A percentile compares a stretch with the other conserved stretches of the same genome.
Evolutionary conservation across 2,113 vertebrate genomes (phyloP).

Genomic region (Lynx canadensis): DNA sequence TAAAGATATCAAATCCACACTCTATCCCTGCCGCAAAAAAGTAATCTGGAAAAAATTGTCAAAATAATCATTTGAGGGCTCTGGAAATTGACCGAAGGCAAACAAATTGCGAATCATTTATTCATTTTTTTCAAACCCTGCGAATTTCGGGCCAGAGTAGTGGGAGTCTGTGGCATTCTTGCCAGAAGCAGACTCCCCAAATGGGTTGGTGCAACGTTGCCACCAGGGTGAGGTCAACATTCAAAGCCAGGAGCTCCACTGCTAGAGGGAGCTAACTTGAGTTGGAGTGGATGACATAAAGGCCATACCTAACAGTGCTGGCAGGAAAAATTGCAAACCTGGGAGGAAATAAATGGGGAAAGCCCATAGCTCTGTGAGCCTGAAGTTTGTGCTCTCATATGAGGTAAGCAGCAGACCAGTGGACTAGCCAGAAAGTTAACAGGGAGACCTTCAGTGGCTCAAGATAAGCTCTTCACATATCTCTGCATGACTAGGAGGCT

Average conservation of each 20-base stretch:
- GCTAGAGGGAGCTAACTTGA: background rate
- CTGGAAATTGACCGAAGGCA: background rate
- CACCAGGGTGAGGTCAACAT: background rate
- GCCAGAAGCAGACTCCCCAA: background rate
- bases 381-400: background rate
- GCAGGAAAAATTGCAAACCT: background rate
- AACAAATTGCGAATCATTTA: background rate
- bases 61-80: background rate
- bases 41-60: background rate
- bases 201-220: background rate
- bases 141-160: background rate
- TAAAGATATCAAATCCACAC: background rate
- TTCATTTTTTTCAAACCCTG: background rate
- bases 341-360: background rate
- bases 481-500: background rate
- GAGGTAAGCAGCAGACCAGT: background rate
- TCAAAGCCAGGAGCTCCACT: background rate
- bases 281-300: background rate
- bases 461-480: background rate
- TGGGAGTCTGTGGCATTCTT: background rate
- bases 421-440: background rate
- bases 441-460: background rate
- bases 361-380: background rate
- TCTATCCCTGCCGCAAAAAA: background rate
- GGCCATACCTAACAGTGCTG: background rate